Base-by-base conservation (phyloP, 1,140 invertebrate genomes). In the Drosophila arizonae region DNA sequence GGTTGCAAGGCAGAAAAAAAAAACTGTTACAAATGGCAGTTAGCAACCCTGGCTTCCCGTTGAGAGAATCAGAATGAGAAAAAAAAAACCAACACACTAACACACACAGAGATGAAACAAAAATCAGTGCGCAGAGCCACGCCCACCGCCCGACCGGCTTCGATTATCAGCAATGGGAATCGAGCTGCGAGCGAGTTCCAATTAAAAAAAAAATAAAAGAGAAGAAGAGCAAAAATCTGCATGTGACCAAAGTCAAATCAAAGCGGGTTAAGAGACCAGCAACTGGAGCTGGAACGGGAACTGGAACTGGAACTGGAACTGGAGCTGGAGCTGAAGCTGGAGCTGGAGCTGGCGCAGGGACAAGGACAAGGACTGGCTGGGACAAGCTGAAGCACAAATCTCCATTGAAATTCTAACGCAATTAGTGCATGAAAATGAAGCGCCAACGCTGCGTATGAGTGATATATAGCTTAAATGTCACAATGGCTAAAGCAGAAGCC, bases 401-500 rank as follows among this genome's bases (percentile, higher is more conserved):
- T 50, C 65, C 77, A 87, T 87, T 88, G 82, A 88, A 87, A 87
- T 88, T 88, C 82, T 88, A 87, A 84, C 82, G 76, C 82, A 87
- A 87, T 87, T 87, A 89, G 84, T 89, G 79, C 85, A 87, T 88
- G 85, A 87, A 87, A 87, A 88, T 87, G 81, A 88, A 87, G 73
- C 80, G 77, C 56, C 79, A 79, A 79, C 77, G 70, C 80, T 89
- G 85, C 85, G 85, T 89, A 84, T 89, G 85, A 87, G 85, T 87
- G 84, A 87, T 88, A 87, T 87, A 87, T 87, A 74, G 84, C 84
- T 84, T 88, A 79, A 87, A 81, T 73, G 79, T 33, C 71, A 81
- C 79, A 79, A 81, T 75, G 62, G 71, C 69, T 24, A 71, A 58
- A 48, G 64, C 52, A 8, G 9, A 33, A 33, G 33, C 33, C 33